Evolutionary conservation across 1,140 invertebrate species (phyloP).

Genomic region (Ditylenchus dipsaci): DNA sequence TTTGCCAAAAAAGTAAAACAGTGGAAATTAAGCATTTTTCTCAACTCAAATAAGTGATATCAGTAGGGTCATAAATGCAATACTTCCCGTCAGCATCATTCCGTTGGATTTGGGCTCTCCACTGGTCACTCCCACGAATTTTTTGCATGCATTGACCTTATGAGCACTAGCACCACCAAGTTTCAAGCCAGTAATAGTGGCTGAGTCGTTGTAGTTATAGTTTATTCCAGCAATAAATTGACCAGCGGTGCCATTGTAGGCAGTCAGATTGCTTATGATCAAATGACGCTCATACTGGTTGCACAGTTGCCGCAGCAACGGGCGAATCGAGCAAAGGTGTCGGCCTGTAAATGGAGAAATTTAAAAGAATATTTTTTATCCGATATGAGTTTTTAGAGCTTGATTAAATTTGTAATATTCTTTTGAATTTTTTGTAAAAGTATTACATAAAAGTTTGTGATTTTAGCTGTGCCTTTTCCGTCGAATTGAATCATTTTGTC

Average conservation of each 20-base stretch:
- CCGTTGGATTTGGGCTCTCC: not conserved
- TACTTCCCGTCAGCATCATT: not conserved
- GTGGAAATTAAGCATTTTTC: too few species aligned
- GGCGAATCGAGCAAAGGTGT: not conserved
- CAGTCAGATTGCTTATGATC: not conserved
- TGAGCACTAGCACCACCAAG: not conserved
- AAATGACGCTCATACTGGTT: not conserved
- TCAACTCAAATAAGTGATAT: too few species aligned
- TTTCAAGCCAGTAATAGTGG: not conserved
- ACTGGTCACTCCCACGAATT: not conserved
- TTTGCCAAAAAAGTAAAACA: too few species aligned
- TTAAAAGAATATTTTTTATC: not conserved
- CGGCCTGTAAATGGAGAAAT: not conserved
- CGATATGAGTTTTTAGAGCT: not conserved
- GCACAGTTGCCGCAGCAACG: constrained; percentile 11
- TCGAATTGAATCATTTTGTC: constrained; percentile 8
- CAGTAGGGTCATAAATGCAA: not conserved
- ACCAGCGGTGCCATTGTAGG: constrained; percentile 3
- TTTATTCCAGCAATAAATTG: constrained; percentile 17
- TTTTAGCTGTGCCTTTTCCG: not conserved
- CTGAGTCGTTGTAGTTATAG: constrained; percentile 10
- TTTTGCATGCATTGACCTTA: not conserved
- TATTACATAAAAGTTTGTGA: constrained; percentile 9
- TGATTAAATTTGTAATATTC: not conserved
- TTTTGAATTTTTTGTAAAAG: too few species aligned